Conservation (phyloP, 1,140 invertebrate species). For the Lethrus apterus region DNA sequence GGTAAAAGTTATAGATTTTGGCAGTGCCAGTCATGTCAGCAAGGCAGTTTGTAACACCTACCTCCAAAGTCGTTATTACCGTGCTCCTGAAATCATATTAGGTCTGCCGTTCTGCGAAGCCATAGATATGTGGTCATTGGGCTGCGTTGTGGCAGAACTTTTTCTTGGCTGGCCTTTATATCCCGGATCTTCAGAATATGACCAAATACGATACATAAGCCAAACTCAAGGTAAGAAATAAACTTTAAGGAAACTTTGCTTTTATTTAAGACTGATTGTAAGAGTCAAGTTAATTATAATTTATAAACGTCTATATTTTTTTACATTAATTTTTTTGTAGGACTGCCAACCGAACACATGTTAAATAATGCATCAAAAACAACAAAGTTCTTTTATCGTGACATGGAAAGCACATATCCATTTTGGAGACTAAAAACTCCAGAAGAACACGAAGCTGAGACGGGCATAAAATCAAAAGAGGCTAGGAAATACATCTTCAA, state of each 20-base stretch:
- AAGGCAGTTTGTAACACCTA: constrained; percentile 99
- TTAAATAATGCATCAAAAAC: constrained; percentile 98
- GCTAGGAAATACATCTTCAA: constrained; percentile 99
- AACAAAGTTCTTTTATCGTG: constrained; percentile 96
- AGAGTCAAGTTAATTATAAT: not conserved
- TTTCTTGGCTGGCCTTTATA: constrained; percentile 99
- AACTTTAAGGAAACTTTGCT: too few relatives aligned
- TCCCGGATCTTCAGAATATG: constrained; percentile 98
- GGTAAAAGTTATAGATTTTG: constrained; percentile 99
- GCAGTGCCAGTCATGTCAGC: constrained; percentile 96
- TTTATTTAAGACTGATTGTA: not conserved
- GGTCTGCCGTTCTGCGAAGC: constrained; percentile 98
- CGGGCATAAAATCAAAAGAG: constrained; percentile 98
- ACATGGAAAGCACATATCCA: constrained; percentile 92
- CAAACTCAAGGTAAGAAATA: constrained; percentile 68
- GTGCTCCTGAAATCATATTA: constrained; percentile 98
- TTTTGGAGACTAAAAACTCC: constrained; percentile 97
- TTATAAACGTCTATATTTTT: not conserved
- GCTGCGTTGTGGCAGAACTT: constrained; percentile 98
- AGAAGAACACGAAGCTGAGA: constrained; percentile 97
- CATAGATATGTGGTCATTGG: constrained; percentile 99
- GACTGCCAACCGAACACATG: constrained; percentile 96
- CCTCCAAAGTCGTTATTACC: constrained; percentile 97
- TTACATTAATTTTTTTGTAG: too few relatives aligned
- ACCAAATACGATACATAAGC: constrained; percentile 91